These are phyloP conservation scores for Drosophila quinaria DNA, from an alignment of 2,888 invertebrate genomes.

Conservation along the genomic window DNA sequence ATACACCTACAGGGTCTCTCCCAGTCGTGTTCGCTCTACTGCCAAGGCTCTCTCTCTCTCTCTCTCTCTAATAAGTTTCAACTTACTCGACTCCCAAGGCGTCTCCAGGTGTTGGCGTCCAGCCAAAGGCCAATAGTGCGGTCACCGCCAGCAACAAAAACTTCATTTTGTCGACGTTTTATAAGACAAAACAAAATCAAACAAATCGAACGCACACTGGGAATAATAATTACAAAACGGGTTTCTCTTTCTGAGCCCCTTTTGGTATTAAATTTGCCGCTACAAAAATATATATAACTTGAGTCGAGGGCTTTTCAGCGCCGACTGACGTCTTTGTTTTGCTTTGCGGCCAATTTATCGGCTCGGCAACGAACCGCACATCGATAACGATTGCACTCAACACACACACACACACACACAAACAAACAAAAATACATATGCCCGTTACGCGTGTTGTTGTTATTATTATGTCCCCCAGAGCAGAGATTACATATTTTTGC, in stretches of 20 bases:
- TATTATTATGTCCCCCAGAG: slow-evolving; percentile 30
- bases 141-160: slow-evolving; percentile 35
- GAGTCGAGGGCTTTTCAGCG: slow-evolving; percentile 24
- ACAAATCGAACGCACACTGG: slow-evolving; percentile 16
- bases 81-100: slow-evolving; percentile 59
- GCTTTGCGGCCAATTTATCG: slow-evolving; percentile 60
- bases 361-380: slow-evolving; percentile 36
- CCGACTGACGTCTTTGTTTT: slow-evolving; percentile 52
- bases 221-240: slow-evolving; percentile 59
- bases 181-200: slow-evolving; percentile 10
- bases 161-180: slow-evolving; percentile 48
- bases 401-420: slow-evolving; percentile 5
- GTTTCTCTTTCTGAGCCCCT: slow-evolving; percentile 37
- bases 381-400: slow-evolving; percentile 53
- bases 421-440: slow-evolving; percentile 1
- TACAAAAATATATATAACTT: slow-evolving; percentile 28
- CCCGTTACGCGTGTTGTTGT: slow-evolving; percentile 19
- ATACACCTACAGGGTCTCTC: background rate
- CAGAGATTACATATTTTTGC: slow-evolving; percentile 65
- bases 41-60: background rate
- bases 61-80: background rate
- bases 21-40: background rate
- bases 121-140: slow-evolving; percentile 58
- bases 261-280: background rate
- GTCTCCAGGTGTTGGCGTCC: slow-evolving; percentile 32